phyloP scores from a whole-genome alignment of 2,888 invertebrate genomes.

The Apamea monoglypha region DNA sequence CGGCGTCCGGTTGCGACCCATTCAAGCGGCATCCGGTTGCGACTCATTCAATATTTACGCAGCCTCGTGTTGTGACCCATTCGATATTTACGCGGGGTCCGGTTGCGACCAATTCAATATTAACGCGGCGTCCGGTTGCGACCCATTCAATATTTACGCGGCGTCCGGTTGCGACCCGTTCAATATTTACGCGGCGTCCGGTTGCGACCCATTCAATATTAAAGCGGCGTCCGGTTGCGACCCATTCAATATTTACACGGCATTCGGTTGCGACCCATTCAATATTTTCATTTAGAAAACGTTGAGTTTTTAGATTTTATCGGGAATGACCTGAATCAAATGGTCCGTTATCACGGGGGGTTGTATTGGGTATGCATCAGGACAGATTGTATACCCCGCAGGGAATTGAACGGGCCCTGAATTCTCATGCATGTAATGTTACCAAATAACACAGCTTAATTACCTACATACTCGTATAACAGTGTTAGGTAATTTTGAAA shows the following conservation, averaged over 20 bases:
- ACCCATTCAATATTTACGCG: background rate
- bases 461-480: no score
- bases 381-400: slow-evolving; percentile 10
- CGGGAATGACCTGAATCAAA: slow-evolving; percentile 11
- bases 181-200: slow-evolving; percentile 35
- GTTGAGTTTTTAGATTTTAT: slow-evolving; percentile 26
- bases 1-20: slow-evolving; percentile 32
- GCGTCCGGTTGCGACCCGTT: slow-evolving; percentile 36
- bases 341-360: background rate
- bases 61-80: no score
- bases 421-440: background rate
- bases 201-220: slow-evolving; percentile 32
- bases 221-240: slow-evolving; percentile 25
- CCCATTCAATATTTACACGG: slow-evolving; percentile 18
- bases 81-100: slow-evolving; percentile 23
- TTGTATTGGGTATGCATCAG: background rate
- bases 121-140: no score
- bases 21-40: slow-evolving; percentile 34
- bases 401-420: background rate
- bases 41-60: slow-evolving; percentile 37
- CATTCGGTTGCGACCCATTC: slow-evolving; percentile 35
- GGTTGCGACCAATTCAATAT: slow-evolving; percentile 30
- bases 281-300: slow-evolving; percentile 32
- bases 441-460: background rate
- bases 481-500: background rate